Evolutionary conservation across 2,113 vertebrate genomes (phyloP).

Genomic region (Passer domesticus): DNA sequence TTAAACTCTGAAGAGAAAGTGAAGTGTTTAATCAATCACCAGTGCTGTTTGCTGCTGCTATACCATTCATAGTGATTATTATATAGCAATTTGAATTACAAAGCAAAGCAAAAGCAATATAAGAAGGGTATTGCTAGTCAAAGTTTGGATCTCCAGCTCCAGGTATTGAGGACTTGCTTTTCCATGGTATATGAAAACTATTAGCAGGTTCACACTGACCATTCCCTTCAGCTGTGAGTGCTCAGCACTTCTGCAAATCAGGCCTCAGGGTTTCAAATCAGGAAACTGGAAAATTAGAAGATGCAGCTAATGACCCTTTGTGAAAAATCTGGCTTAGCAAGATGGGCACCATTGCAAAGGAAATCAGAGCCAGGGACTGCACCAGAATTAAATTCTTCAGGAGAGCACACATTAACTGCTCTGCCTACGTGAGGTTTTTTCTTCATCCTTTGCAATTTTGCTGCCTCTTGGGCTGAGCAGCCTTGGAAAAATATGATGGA

Average conservation of each 20-base stretch:
- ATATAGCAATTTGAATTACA: neutral
- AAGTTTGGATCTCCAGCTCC: neutral
- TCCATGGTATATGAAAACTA: neutral
- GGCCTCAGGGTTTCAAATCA: neutral
- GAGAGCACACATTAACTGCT: neutral
- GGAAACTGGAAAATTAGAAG: slow-evolving; percentile 13
- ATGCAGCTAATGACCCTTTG: neutral
- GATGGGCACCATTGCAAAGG: neutral
- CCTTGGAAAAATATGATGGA: neutral
- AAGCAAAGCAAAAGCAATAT: neutral
- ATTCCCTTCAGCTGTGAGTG: neutral
- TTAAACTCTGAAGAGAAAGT: slow-evolving; percentile 27
- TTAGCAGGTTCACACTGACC: neutral
- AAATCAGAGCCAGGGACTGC: neutral
- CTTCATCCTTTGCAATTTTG: neutral
- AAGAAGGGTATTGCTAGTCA: neutral
- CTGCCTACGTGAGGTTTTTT: neutral
- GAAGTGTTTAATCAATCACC: slow-evolving; percentile 54
- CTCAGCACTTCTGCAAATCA: neutral
- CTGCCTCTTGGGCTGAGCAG: neutral
- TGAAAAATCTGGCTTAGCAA: neutral
- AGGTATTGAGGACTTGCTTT: neutral
- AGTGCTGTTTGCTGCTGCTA: neutral
- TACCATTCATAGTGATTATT: neutral
- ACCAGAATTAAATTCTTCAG: neutral